Base-by-base conservation (phyloP, 2,888 invertebrate genomes). In the Coremacera marginata region DNA sequence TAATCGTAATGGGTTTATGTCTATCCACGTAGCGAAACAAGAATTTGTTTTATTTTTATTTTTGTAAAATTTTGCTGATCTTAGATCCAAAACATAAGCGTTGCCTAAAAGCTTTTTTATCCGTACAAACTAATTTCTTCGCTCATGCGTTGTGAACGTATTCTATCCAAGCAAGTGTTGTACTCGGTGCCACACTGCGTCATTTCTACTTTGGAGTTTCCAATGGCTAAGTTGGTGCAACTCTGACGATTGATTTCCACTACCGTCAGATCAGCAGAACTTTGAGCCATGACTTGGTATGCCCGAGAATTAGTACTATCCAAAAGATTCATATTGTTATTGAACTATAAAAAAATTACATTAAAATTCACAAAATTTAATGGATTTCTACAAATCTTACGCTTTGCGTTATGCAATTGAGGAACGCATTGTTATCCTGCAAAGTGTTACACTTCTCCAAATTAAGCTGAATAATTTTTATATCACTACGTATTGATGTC, bases 141-240 rank as follows among this genome's bases (percentile, higher is more conserved):
- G 7, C 37, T 37, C 44, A 44, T 82, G 3, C 67, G 34, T 0
- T 82, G 73, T 19, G 78, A 67, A 62, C 71, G 80, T 3, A 67
- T 72, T 70, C 82, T 5, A 19, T 74, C 34, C 55, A 80, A 25
- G 70, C 85, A 85, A 4, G 0, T 4, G 2, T 83, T 77, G n/a
- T 80, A 85, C 0, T 83, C 80, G 52, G 84, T 86, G 63, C 82
- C 82, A 0, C 81, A 76, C 70, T 80, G 74, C 11, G 84, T 84
- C 22, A 81, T 73, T 70, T 82, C 78, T 14, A 83, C 80, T 78
- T 85, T 86, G 14, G 81, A 80, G 16, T 75, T 44, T 70, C 81
- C 71, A 2, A 82, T 78, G 5, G 83, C 85, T 0, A 81, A 63
- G n/a, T 79, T 80, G 19, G 83, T 76, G 76, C 85, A 85, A 27